phyloP scores from a whole-genome alignment of 2,113 vertebrate genomes.

The Coptodon bakossiorum region DNA sequence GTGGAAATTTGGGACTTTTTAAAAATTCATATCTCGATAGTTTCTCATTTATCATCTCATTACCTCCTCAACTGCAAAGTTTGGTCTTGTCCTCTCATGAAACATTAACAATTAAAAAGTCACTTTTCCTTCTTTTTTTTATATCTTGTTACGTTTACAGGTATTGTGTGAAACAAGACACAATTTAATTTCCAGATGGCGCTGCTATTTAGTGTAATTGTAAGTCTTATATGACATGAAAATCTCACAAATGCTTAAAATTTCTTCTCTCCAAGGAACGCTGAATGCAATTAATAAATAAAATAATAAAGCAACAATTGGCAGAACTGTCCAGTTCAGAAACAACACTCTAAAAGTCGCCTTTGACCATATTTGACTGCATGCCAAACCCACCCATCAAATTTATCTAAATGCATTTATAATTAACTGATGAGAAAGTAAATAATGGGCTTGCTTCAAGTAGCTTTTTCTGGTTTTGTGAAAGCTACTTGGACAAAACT shows the following conservation, averaged over 20 bases:
- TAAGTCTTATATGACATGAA: not conserved
- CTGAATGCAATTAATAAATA: not conserved
- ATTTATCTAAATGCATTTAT: not conserved
- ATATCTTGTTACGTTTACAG: accelerated
- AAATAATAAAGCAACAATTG: not conserved
- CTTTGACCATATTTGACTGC: not conserved
- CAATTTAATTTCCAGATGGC: not conserved
- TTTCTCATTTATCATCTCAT: not conserved
- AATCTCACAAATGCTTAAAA: not conserved
- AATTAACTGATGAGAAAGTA: conserved; percentile 34
- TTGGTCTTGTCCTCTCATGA: not conserved
- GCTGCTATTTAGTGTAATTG: not conserved
- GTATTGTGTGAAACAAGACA: not conserved
- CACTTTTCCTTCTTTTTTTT: not conserved
- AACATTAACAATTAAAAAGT: not conserved
- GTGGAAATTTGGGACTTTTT: not conserved
- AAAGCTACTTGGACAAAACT: conserved; percentile 30
- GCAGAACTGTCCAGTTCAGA: not conserved
- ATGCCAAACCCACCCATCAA: not conserved
- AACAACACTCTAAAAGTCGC: accelerated
- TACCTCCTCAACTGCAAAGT: not conserved
- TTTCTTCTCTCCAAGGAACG: accelerated
- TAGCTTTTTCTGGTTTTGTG: not conserved
- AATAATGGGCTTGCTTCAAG: conserved; percentile 33
- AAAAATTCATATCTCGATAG: not conserved